These are phyloP conservation scores for Palythoa grandiflora DNA, from an alignment of 92 coral and sea anemone genomes.

Conservation along the genomic window DNA sequence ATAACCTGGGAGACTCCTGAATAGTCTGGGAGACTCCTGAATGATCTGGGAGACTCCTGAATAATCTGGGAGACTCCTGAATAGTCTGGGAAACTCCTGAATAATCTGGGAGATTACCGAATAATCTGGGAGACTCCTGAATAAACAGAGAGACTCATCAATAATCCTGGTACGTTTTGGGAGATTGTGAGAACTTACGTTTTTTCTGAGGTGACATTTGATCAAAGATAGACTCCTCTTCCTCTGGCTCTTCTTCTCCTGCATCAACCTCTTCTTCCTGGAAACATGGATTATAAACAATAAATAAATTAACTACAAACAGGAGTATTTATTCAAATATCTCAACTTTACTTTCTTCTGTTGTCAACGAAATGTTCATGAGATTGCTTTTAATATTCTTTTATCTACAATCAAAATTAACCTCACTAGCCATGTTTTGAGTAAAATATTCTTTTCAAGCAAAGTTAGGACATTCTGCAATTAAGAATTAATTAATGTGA, in stretches of 20 bases:
- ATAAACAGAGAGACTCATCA: not conserved
- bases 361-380: not conserved
- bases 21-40: too few relatives aligned
- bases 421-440: too few relatives aligned
- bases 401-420: too few relatives aligned
- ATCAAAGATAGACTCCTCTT: constrained; percentile 83
- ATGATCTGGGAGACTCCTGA: too few relatives aligned
- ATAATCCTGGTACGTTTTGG: not conserved
- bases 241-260: constrained; percentile 73
- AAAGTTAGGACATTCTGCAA: too few relatives aligned
- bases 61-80: too few relatives aligned
- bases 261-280: constrained; percentile 73
- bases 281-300: not conserved
- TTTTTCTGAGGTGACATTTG: constrained; percentile 87
- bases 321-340: not conserved
- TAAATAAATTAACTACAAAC: not conserved
- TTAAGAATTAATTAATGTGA: too few relatives aligned
- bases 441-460: too few relatives aligned
- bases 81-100: too few relatives aligned
- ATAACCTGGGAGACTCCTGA: too few relatives aligned
- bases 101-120: too few relatives aligned
- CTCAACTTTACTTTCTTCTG: not conserved
- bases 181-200: constrained; percentile 51
- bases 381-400: not conserved
- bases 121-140: not conserved